phyloP scores from a whole-genome alignment of 2,797 vertebrate genomes.

The Acestrorhynchus altus region DNA sequence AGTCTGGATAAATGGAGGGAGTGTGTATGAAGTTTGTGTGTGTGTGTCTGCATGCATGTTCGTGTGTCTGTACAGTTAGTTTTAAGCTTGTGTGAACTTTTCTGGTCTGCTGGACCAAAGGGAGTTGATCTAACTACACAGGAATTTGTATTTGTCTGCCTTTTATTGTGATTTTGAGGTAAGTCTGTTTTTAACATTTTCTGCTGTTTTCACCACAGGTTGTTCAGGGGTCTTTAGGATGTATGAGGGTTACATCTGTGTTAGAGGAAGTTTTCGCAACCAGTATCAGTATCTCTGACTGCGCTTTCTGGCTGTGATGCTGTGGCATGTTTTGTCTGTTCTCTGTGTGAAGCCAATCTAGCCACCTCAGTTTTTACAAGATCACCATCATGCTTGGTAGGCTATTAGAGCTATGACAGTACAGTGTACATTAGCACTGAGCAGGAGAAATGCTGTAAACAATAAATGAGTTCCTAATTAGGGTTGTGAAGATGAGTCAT shows the following conservation, averaged over 20 bases:
- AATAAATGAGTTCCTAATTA: conserved; percentile 6
- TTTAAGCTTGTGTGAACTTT: conserved; percentile 25
- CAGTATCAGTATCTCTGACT: conserved; percentile 16
- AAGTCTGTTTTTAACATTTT: conserved; percentile 62
- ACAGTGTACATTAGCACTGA: neutral
- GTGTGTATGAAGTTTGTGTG: conserved; percentile 51
- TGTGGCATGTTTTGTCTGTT: conserved; percentile 61
- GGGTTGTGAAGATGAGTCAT: conserved; percentile 4
- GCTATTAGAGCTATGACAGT: neutral
- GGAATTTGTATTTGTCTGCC: conserved; percentile 58
- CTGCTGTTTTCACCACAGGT: conserved; percentile 41
- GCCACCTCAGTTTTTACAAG: conserved; percentile 40
- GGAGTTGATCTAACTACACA: conserved; percentile 48
- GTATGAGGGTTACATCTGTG: neutral
- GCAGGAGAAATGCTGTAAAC: neutral
- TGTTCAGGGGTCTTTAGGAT: neutral
- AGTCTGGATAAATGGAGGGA: conserved; percentile 67
- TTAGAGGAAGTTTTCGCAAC: neutral
- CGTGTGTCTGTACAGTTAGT: conserved; percentile 22
- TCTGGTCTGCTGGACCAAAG: conserved; percentile 17
- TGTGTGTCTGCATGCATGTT: conserved; percentile 24
- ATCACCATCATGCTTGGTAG: conserved; percentile 49
- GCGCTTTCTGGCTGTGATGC: conserved; percentile 58
- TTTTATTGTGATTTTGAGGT: conserved; percentile 65
- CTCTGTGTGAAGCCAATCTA: conserved; percentile 34